Percentiles rank a stretch among this genome's conserved stretches.
These are phyloP conservation scores for Oreochromis niloticus DNA, from an alignment of 2,113 vertebrate species.

Conservation along the genomic window DNA sequence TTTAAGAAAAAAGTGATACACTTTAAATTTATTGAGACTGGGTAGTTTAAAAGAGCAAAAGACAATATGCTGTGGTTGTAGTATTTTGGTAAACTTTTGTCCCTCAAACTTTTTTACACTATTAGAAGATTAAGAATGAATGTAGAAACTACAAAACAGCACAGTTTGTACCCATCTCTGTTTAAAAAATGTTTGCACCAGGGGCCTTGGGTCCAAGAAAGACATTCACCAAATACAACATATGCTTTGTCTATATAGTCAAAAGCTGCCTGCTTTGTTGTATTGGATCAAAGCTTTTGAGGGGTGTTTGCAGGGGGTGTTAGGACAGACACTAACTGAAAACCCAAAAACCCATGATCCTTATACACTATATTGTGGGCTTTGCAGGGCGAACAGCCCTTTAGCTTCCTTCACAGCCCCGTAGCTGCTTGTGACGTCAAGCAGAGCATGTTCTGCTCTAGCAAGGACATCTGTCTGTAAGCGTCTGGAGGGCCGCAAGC, in stretches of 20 bases:
- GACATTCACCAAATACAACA: conserved; percentile 4
- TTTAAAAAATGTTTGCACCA: background rate
- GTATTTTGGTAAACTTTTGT: background rate
- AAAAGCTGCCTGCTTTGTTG: conserved; percentile 21
- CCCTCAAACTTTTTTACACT: background rate
- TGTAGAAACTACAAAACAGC: background rate
- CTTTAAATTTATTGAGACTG: background rate
- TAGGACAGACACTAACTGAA: background rate
- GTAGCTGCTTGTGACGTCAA: conserved; percentile 62
- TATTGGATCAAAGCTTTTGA: conserved; percentile 4
- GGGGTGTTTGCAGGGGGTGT: background rate
- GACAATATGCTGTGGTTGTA: background rate
- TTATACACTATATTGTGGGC: conserved; percentile 26
- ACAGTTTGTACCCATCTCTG: background rate
- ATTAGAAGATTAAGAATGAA: background rate
- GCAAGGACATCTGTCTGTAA: conserved; percentile 80
- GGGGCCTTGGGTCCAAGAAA: background rate
- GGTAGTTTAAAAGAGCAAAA: background rate
- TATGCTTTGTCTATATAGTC: conserved; percentile 30
- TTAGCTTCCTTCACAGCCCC: conserved; percentile 46
- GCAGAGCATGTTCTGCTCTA: conserved; percentile 68
- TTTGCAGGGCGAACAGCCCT: conserved; percentile 46
- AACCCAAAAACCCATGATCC: conserved; percentile 5
- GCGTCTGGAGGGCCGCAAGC: conserved; percentile 66
- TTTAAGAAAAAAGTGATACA: background rate